Base-by-base conservation (phyloP, 1,140 invertebrate genomes). In the Drosophila nannoptera region DNA sequence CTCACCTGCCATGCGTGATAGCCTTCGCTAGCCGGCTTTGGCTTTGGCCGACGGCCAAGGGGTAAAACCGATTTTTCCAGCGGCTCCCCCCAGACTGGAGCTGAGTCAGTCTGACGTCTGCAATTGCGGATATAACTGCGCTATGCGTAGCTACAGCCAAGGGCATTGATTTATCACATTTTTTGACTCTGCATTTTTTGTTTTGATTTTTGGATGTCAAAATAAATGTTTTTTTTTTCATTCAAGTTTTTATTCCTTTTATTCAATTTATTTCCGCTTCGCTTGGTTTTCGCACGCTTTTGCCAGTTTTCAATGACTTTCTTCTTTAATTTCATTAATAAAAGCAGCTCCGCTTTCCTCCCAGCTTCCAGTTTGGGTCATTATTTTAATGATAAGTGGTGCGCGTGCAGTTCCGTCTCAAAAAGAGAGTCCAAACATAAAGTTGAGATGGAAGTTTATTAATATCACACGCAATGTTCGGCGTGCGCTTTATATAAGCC, bases 271-370 rank as follows among this genome's bases (percentile, higher is more conserved):
- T 43, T 84, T 84, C 81, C 80, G 77, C 73, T 74, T 83, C 62
- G 60, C 29, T 49, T 14, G 68, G 53, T 56, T 84, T 84, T 84
- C 77, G 77, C 82, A 81, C 82, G 77, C 69, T 83, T 84, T 75
- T 84, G 58, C 55, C 60, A 54, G 53, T 50, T 55, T 48, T 68
- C 69, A 70, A 71, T 64, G 69, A 49, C 43, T 86, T 86, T 84
- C 81, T 86, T 84, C 74, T 73, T 81, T 77, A 86, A 84, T 77
- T 86, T 84, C 63, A 84, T 80, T 86, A 84, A 86, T 86, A 69
- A 83, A 83, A 76, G 67, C 73, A 56, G 65, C 69, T 40, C 40
- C 42, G 31, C n/a, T 22, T 4, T 45, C 43, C 7, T 11, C 43
- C 9, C 16, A 1, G 42, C 42, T 16, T 7, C n/a, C 49, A 31